Base-by-base conservation (phyloP, 2,113 vertebrate species). In the Channa argus region DNA sequence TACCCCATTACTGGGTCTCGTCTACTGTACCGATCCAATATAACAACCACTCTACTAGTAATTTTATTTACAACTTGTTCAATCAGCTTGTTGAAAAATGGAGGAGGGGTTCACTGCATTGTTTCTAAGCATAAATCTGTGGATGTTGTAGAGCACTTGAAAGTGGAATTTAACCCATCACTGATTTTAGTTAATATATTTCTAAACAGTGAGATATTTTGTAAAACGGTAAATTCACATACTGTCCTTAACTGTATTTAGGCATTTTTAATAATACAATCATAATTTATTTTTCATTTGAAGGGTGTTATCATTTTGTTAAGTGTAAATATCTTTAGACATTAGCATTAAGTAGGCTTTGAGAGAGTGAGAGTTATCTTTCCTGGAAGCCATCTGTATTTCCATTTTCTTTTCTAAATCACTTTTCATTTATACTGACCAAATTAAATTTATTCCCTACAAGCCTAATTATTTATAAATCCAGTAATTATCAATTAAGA, bases 301-400 rank as follows among this genome's bases (percentile, higher is more conserved):
- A 33, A 51, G 13, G 14, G 15, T 0, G n/a, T n/a, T 1, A 14
- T 3, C 39, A 2, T 41, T 41, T 24, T 1, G 1, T 24, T 24
- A 24, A 5, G 4, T 38, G 2, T 15, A 14, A 41, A 11, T 13
- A 12, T 56, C n/a, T 5, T 24, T 24, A 24, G 24, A 68, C 33
- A 36, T 37, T 2, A 24, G 24, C 24, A 24, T 24, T 24, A 41
- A 24, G 33, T 68, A 8, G 52, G 39, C 15, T 59, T 37, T 56
- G 7, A 45, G 47, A 60, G 36, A 52, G 38, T 65, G 84, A 86
- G 90, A 90, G 74, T 74, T 69, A 39, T 68, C 51, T 74, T 91
- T 94, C 94, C 94, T 94, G 92, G 94, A 93, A 81, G 92, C 93
- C 94, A 95, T 95, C 90, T 93, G 93, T 94, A 95, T 94, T 88